Conservation (phyloP, 2,113 vertebrate species). For the Chaetodon trifascialis region DNA sequence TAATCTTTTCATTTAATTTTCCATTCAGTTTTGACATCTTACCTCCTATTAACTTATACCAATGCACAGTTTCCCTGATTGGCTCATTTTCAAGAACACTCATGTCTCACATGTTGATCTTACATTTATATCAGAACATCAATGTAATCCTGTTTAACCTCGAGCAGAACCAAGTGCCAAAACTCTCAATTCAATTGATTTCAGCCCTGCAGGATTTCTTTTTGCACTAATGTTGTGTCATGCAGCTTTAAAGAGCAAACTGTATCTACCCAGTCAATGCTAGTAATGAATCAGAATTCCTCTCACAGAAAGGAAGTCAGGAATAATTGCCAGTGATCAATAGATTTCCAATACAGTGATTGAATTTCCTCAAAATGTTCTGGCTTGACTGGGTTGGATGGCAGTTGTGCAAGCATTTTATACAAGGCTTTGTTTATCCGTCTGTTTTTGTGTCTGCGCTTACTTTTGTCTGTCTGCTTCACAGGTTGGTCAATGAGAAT, state of each 20-base stretch:
- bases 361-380: conserved; percentile 11
- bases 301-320: conserved; percentile 1
- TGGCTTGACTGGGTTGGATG: conserved; percentile 48
- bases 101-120: not conserved
- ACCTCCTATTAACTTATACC: not conserved
- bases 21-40: conserved; percentile 24
- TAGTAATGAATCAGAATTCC: conserved; percentile 11
- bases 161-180: conserved; percentile 6
- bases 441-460: conserved; percentile 4
- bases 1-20: not conserved
- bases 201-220: conserved; percentile 27
- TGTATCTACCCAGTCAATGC: conserved; percentile 51
- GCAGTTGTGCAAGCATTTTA: conserved; percentile 27
- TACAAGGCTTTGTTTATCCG: not conserved
- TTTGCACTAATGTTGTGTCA: conserved; percentile 49
- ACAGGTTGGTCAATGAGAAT: conserved; percentile 97
- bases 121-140: conserved; percentile 6
- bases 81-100: not conserved
- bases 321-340: conserved; percentile 12
- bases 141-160: conserved; percentile 33
- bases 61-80: not conserved
- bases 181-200: conserved; percentile 22
- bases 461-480: conserved; percentile 28
- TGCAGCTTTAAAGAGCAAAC: conserved; percentile 37
- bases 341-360: conserved; percentile 3